Evolutionary conservation across 92 coral and sea anemone genomes (phyloP).

Genomic region (Porites evermanni): DNA sequence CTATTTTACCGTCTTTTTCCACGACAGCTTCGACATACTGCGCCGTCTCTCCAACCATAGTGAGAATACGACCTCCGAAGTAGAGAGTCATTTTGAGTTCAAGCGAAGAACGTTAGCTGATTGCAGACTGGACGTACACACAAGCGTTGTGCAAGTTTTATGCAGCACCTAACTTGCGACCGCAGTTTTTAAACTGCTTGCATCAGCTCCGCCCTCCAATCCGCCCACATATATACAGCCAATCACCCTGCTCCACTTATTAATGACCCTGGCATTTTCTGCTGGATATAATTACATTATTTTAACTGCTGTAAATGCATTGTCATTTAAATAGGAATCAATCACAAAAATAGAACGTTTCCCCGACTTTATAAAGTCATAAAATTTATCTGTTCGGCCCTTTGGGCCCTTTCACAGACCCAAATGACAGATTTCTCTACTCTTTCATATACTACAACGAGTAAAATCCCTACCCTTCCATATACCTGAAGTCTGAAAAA

Average conservation of each 20-base stretch:
- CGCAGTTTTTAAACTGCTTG: background rate
- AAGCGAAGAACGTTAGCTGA: background rate
- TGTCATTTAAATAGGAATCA: too few species aligned
- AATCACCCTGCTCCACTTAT: background rate
- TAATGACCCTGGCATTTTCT: slow-evolving; percentile 2
- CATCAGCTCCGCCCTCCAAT: background rate
- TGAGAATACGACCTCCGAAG: slow-evolving; percentile 54
- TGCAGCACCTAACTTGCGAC: background rate
- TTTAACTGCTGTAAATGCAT: background rate
- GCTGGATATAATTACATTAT: background rate
- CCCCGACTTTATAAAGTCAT: too few species aligned
- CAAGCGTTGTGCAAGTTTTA: background rate
- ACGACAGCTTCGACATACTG: slow-evolving; percentile 55
- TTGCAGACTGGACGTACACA: background rate
- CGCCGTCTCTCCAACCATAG: slow-evolving; percentile 55
- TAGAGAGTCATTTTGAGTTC: slow-evolving; percentile 12
- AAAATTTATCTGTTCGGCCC: too few species aligned
- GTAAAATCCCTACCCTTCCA: too few species aligned
- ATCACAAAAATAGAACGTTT: too few species aligned
- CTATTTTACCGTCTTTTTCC: slow-evolving; percentile 57
- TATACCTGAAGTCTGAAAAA: too few species aligned
- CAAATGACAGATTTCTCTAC: too few species aligned
- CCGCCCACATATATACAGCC: background rate
- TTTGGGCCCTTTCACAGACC: too few species aligned
- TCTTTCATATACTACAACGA: too few species aligned